A percentile compares a stretch with the other conserved stretches of the same genome.
Conservation (phyloP, 2,888 invertebrate species). For the Conomelus anceps region DNA sequence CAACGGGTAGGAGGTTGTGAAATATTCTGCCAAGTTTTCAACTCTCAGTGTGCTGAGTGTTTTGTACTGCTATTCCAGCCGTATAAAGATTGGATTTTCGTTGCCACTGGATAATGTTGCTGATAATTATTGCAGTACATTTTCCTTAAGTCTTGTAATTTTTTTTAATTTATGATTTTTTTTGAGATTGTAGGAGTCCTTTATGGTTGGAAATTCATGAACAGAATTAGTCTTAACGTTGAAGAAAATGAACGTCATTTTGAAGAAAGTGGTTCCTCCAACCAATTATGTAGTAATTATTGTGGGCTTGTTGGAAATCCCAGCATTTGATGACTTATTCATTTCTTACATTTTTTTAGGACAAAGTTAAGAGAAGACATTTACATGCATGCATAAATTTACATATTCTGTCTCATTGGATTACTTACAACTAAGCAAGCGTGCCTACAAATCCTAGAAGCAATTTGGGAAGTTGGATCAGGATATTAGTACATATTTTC, state of each 20-base stretch:
- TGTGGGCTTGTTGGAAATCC: neutral
- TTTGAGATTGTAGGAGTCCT: too few relatives aligned
- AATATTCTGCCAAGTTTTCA: neutral
- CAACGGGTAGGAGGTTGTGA: neutral
- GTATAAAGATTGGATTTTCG: neutral
- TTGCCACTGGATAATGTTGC: too few relatives aligned
- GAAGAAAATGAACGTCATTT: too few relatives aligned
- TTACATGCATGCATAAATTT: too few relatives aligned
- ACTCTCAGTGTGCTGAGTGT: neutral
- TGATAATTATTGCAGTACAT: too few relatives aligned
- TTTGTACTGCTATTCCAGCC: neutral
- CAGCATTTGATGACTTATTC: neutral
- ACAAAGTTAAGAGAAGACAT: neutral
- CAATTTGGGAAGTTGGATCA: neutral
- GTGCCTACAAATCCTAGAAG: neutral
- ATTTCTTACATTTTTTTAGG: neutral
- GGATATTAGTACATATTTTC: too few relatives aligned
- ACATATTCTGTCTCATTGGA: neutral
- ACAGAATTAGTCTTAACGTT: too few relatives aligned
- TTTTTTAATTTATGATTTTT: too few relatives aligned
- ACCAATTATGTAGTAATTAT: neutral
- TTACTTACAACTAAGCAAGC: neutral
- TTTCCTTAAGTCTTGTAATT: too few relatives aligned
- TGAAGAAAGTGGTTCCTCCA: too few relatives aligned
- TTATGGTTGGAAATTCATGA: too few relatives aligned